Conservation (phyloP, 2,888 invertebrate species). For the Trypoxylon attenuatum region DNA sequence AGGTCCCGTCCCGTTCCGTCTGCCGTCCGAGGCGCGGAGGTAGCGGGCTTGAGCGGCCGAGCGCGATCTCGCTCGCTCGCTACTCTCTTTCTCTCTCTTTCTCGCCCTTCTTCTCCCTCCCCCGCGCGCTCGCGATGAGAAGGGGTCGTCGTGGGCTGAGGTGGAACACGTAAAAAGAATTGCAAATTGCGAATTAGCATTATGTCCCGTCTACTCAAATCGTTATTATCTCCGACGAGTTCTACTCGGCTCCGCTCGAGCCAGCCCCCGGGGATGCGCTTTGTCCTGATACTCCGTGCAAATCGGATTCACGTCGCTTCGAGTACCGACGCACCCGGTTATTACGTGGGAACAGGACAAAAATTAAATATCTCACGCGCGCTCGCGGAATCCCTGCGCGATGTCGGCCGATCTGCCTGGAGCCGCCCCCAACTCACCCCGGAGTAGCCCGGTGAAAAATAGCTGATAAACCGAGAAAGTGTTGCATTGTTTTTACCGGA, state of each 20-base stretch:
- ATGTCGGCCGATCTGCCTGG: too few species aligned
- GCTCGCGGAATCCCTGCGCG: too few species aligned
- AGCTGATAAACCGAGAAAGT: conserved; percentile 47
- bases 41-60: too few species aligned
- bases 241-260: conserved; percentile 35
- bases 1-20: conserved; percentile 46
- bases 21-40: conserved; percentile 33
- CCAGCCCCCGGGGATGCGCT: conserved; percentile 51
- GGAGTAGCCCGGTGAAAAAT: conserved; percentile 36
- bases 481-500: conserved; percentile 36
- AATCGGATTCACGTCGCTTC: conserved; percentile 58
- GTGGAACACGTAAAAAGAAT: conserved; percentile 63
- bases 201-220: conserved; percentile 65
- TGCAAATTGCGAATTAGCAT: conserved; percentile 70
- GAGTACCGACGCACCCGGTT: conserved; percentile 51
- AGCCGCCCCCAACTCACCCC: not conserved
- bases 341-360: conserved; percentile 50
- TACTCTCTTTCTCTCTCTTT: too few species aligned
- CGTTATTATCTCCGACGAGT: conserved; percentile 62
- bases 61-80: too few species aligned
- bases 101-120: too few species aligned
- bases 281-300: conserved; percentile 54
- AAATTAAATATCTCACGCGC: conserved; percentile 55
- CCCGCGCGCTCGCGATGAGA: not conserved
- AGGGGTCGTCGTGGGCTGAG: conserved; percentile 18